These are phyloP conservation scores for Toxonevra muliebris DNA, from an alignment of 2,888 invertebrate species.

Conservation along the genomic window DNA sequence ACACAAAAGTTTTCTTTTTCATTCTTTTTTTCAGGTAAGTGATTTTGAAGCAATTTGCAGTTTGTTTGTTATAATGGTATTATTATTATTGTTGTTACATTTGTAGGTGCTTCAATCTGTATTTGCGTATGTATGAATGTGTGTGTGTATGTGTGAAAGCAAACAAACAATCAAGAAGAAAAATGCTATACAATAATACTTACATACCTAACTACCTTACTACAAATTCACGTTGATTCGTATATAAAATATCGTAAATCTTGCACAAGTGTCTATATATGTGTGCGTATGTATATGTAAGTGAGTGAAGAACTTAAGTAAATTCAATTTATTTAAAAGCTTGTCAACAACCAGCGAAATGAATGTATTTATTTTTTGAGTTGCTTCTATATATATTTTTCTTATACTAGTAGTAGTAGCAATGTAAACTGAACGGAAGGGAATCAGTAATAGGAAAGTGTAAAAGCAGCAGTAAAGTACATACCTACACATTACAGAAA, in stretches of 20 bases:
- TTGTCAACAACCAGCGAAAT: not conserved
- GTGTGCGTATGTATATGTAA: not conserved
- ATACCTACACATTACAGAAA: too few species aligned
- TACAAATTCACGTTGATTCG: too few species aligned
- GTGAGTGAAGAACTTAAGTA: constrained; percentile 56
- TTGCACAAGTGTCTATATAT: not conserved
- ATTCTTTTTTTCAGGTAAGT: constrained; percentile 52
- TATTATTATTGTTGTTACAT: constrained; percentile 34
- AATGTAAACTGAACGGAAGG: too few species aligned
- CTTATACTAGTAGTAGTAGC: not conserved
- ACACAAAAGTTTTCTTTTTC: not conserved
- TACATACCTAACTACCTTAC: too few species aligned
- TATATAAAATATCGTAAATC: constrained; percentile 20
- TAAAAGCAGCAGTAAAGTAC: too few species aligned
- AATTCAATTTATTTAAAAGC: constrained; percentile 54
- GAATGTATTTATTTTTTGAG: too few species aligned
- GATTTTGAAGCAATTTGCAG: constrained; percentile 59
- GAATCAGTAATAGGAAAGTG: too few species aligned
- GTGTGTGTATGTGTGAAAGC: not conserved
- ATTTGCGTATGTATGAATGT: not conserved
- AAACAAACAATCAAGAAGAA: too few species aligned
- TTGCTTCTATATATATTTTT: not conserved
- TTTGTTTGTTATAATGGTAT: constrained; percentile 40
- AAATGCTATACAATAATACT: too few species aligned
- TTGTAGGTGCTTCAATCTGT: not conserved